A percentile compares a stretch with the other conserved stretches of the same genome.
Evolutionary conservation across 92 coral and sea anemone genomes (phyloP).

Genomic region (Diadumene lineata): DNA sequence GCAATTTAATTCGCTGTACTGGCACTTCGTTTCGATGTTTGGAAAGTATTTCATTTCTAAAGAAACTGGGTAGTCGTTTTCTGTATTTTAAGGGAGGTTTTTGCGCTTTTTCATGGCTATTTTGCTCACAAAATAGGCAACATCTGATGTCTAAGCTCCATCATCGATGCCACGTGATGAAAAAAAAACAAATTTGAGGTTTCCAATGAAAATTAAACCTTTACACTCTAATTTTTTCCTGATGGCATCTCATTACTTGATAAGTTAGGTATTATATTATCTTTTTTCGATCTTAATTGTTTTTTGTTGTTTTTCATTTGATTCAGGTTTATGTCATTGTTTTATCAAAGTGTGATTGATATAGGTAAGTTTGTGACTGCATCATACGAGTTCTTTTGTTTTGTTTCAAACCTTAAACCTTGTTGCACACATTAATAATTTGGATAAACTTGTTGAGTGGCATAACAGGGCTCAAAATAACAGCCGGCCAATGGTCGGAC

Average conservation of each 20-base stretch:
- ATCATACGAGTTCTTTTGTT: too few relatives aligned
- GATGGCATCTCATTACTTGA: constrained; percentile 41
- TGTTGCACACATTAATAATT: too few relatives aligned
- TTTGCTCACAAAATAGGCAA: neutral
- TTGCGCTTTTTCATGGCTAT: neutral
- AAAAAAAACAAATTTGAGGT: constrained; percentile 47
- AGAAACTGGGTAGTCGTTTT: neutral
- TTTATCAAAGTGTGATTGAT: too few relatives aligned
- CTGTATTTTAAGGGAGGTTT: neutral
- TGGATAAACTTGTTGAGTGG: too few relatives aligned
- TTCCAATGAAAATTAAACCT: constrained; percentile 52
- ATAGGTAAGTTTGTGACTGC: too few relatives aligned
- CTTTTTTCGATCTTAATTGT: neutral
- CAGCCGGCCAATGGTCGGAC: too few relatives aligned
- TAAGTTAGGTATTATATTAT: neutral
- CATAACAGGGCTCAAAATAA: too few relatives aligned
- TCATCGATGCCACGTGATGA: constrained; percentile 63
- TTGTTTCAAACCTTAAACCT: too few relatives aligned
- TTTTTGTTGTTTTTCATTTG: neutral
- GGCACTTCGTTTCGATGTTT: too few relatives aligned
- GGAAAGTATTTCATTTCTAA: neutral
- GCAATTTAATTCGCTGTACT: too few relatives aligned
- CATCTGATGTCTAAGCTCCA: neutral
- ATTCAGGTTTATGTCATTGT: too few relatives aligned
- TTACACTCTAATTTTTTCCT: constrained; percentile 89